Base-by-base conservation (phyloP, 2,797 vertebrate species). In the Tauraco hartlaubi region DNA sequence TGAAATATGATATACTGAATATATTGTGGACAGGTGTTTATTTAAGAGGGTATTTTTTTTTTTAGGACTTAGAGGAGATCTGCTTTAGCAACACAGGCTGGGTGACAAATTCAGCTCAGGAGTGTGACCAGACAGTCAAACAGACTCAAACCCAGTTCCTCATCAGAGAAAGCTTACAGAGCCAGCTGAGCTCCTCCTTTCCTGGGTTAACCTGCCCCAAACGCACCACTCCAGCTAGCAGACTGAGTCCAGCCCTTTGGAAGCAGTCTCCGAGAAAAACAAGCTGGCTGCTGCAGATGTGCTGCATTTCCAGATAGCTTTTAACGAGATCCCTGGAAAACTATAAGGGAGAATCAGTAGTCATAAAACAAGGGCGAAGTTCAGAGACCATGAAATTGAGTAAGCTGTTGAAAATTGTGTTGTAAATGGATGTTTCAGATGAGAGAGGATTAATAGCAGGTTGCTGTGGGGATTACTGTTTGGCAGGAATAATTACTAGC, bases 361-460 rank as follows among this genome's bases (percentile, higher is more conserved):
- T 95, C 81, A 87, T 88, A 94, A 95, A 94, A 72, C 75, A 93
- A 88, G 77, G 71, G 81, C 0, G 41, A 95, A 89, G 90, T 93
- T 95, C 86, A 91, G 92, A 95, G 78, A 94, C 95, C 95, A 85
- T 95, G 92, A 96, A 96, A 97, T 95, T 92, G 90, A 90, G 81
- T 90, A 96, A 94, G 88, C 83, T 77, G 46, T 93, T 72, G 88
- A 94, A 96, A 94, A 92, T 87, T 82, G 61, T 90, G 59, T 95
- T 93, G 80, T 87, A 95, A 94, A 94, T 95, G 77, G 83, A 77
- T 95, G 90, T 95, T 97, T 93, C 88, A 92, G 96, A 97, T 87
- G 75, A 93, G 86, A 92, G 88, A 96, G 90, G 96, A 95, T 93
- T 96, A 96, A 95, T 95, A 89, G 83, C 92, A 87, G 74, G 72